Evolutionary conservation across 2,797 vertebrate genomes (phyloP), one percentile per base, ranked within the genome.

Genomic region (Podarcis siculus): DNA sequence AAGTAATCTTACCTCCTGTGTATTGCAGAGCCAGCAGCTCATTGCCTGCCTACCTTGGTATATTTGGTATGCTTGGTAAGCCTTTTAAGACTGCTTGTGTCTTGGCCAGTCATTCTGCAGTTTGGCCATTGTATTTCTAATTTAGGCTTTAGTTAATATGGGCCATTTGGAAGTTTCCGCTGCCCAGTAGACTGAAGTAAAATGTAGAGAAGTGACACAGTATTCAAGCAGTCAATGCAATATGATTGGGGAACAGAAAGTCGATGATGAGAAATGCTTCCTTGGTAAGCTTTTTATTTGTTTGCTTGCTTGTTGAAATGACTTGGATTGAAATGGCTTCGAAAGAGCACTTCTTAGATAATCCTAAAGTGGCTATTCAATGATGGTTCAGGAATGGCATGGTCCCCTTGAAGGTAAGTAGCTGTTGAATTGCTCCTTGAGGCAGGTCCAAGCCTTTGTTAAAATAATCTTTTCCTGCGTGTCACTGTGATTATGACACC

Each of bases 371-470:
- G 39, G 75, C 75, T 15, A 49, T 78, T 71, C 49, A 87, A 7
- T 27, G 13, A 64, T 58, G 32, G 72, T 49, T 88, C n/a, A 49
- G 30, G 42, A 71, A 77, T 42, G 30, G 25, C 66, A 10, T 32
- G 25, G 64, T 55, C 45, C 30, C 37, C 27, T 79, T 69, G 67
- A 88, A 88, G 5, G 5, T 71, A 37, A 79, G 42, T 49, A 84
- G 21, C 45, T 69, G n/a, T 79, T 84, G 66, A 61, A 83, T 32
- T 72, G 42, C 75, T 79, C 49, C 32, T 83, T 84, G 75, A 84
- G 30, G 69, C 83, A 55, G 12, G 2, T 17, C 27, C 12, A 5
- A 72, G 27, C 35, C 8, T 25, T 13, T 42, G 19, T 79, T 83
- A 58, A 88, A 83, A 58, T 21, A 30, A 30, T 75, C 1, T 42